These are phyloP conservation scores for Zalophus californianus DNA, from an alignment of 2,797 vertebrate genomes.

Conservation along the genomic window DNA sequence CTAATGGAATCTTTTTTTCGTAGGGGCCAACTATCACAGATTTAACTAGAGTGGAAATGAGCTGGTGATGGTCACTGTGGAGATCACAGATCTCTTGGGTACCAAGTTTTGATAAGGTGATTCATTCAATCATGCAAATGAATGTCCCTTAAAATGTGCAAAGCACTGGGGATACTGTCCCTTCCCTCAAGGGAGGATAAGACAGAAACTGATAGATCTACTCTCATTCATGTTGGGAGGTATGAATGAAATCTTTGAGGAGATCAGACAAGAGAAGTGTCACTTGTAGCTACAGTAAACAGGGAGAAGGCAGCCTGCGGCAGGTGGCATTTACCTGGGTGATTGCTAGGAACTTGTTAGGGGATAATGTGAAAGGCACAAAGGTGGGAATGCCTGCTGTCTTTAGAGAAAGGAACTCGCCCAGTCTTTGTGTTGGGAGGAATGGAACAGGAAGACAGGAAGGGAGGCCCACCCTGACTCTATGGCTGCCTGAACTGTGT, in stretches of 20 bases:
- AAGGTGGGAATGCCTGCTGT: not conserved
- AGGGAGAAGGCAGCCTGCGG: not conserved
- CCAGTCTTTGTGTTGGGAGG: not conserved
- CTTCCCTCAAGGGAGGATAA: not conserved
- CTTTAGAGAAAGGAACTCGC: not conserved
- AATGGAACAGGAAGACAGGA: not conserved
- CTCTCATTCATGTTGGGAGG: not conserved
- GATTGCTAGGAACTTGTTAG: not conserved
- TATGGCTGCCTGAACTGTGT: not conserved
- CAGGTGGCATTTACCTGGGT: not conserved
- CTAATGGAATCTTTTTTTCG: not conserved
- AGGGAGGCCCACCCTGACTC: not conserved
- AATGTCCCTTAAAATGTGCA: not conserved
- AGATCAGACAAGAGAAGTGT: not conserved
- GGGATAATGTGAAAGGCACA: not conserved
- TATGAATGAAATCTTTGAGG: not conserved
- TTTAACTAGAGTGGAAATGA: not conserved
- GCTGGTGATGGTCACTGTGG: not conserved
- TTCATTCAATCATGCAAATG: not conserved
- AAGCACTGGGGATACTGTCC: not conserved
- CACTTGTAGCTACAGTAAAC: accelerated
- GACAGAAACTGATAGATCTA: not conserved
- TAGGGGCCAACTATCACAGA: not conserved
- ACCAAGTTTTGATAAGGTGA: slow-evolving; percentile 16
- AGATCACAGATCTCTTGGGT: not conserved